A percentile compares a stretch with the other conserved stretches of the same genome.
Conservation (phyloP, 2,888 invertebrate species). For the Melipona beecheii region DNA sequence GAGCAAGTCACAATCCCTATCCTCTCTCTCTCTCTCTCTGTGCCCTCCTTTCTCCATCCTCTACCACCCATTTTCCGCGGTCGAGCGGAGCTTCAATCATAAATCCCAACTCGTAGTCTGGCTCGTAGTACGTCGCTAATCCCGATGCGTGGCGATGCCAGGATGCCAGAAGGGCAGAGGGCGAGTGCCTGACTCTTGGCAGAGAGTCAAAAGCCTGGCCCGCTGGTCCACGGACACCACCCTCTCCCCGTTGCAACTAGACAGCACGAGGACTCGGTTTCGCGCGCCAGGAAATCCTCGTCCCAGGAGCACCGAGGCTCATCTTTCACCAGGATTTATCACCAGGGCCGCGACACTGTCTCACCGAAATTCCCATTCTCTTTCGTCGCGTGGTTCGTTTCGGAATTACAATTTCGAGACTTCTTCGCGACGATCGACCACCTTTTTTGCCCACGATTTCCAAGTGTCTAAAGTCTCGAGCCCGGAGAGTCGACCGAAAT, state of each 20-base stretch:
- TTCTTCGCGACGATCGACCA: too few species aligned
- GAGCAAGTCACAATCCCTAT: slow-evolving; percentile 40
- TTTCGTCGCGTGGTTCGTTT: slow-evolving; percentile 11
- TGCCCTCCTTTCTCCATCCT: slow-evolving; percentile 30
- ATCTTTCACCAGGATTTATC: slow-evolving; percentile 64
- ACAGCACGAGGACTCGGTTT: slow-evolving; percentile 36
- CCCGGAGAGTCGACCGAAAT: not conserved
- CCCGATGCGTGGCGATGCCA: slow-evolving; percentile 71
- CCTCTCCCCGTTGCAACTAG: slow-evolving; percentile 1
- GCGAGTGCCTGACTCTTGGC: slow-evolving; percentile 71
- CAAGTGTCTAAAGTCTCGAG: not conserved
- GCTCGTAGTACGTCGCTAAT: slow-evolving; percentile 72
- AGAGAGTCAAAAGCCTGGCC: slow-evolving; percentile 71
- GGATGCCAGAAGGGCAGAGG: slow-evolving; percentile 60
- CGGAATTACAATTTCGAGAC: too few species aligned
- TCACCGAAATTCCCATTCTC: slow-evolving; percentile 53
- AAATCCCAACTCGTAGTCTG: slow-evolving; percentile 74
- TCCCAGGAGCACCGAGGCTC: slow-evolving; percentile 52
- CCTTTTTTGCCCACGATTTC: too few species aligned
- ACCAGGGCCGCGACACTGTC: slow-evolving; percentile 43
- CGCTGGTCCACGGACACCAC: slow-evolving; percentile 34
- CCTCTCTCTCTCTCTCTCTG: slow-evolving; percentile 43
- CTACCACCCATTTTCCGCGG: slow-evolving; percentile 66
- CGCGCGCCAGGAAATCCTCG: slow-evolving; percentile 60
- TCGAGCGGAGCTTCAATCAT: slow-evolving; percentile 77